Evolutionary conservation across 1,140 invertebrate species (phyloP), one percentile per base, ranked within the genome.

Genomic region (Temnothorax longispinosus): DNA sequence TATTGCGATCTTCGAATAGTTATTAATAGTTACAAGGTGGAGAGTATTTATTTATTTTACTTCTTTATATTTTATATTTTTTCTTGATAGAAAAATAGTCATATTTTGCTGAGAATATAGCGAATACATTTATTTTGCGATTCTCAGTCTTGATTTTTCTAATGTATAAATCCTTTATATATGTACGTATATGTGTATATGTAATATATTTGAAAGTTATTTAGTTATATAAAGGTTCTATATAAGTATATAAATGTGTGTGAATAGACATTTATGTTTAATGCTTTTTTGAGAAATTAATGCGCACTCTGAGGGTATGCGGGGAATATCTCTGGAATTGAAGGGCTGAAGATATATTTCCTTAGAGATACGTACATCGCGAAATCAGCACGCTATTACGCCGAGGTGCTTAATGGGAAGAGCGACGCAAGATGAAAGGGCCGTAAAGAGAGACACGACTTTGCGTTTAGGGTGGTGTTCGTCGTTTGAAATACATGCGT

Each of bases 391-490:
- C 56, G 21, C 50, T 62, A 62, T 72, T 75, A 50, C 86, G 32
- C n/a, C 35, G 80, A 58, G 50, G 35, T 71, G 74, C 52, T 75
- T 91, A 92, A 92, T 90, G 89, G 90, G 65, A 91, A 88, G 88
- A 88, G 78, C 88, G 50, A 47, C 62, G 78, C 80, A 52, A 60
- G 21, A 78, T 52, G 75, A 74, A 88, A 56, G 77, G 41, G 56
- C 56, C 50, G 82, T 71, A 47, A 85, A 90, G 88, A 91, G 91
- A 91, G 88, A 86, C 89, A 89, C 84, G 88, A 85, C 72, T 87
- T 87, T 84, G 92, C 92, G 92, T 93, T 93, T 91, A 89, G 86
- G 62, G 76, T 71, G 67, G 85, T 44, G 76, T 86, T 89, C 85
- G 21, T 64, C 62, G 50, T 67, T 78, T 85, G 58, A 52, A 65